Percentiles rank a stretch among this genome's conserved stretches.
Evolutionary conservation across 2,113 vertebrate genomes (phyloP).

Genomic region (Podilymbus podiceps): DNA sequence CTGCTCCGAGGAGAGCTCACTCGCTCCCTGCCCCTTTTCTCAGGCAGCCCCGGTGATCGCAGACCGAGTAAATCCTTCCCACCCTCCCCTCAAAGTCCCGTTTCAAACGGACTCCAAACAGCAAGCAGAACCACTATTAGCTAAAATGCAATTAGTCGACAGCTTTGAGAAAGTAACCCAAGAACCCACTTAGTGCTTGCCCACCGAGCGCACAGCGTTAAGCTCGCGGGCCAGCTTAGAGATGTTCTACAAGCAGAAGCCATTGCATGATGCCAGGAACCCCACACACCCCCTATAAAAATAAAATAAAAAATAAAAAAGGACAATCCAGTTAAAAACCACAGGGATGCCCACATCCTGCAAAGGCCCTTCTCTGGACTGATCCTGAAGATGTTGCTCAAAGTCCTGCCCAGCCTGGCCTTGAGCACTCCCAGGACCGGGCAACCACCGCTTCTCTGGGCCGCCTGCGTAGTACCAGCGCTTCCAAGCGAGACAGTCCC

Average conservation of each 20-base stretch:
- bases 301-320: no score
- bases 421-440: no score
- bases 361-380: neutral
- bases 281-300: accelerated
- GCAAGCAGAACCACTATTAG: neutral
- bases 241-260: neutral
- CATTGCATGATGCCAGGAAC: neutral
- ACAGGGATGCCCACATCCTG: no score
- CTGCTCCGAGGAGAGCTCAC: neutral
- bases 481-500: neutral
- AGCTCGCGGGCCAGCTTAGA: neutral
- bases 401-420: no score
- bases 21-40: neutral
- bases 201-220: accelerated
- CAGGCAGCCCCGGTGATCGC: neutral
- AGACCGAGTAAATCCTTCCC: neutral
- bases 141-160: accelerated
- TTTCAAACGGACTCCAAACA: neutral
- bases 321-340: neutral
- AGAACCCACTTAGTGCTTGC: neutral
- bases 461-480: neutral
- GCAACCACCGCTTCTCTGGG: no score
- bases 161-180: neutral
- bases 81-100: neutral
- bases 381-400: neutral